phyloP scores from a whole-genome alignment of 2,888 invertebrate genomes.

The Xestoiulus laeticollis region DNA sequence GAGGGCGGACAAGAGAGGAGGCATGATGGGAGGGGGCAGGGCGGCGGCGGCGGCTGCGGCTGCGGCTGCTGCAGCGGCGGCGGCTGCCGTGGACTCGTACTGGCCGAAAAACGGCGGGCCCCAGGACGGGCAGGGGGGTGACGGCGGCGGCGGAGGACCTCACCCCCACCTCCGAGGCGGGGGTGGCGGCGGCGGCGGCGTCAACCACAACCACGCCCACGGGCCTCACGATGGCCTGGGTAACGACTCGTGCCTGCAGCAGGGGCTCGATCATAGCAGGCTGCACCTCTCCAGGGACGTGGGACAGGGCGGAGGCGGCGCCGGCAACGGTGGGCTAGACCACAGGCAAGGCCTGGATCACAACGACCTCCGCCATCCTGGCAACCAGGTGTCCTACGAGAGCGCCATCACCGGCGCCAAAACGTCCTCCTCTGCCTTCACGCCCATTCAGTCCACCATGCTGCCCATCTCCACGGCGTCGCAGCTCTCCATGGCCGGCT shows the following conservation, averaged over 20 bases:
- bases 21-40: constrained; percentile 50
- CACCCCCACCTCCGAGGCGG: constrained; percentile 41
- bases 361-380: constrained; percentile 59
- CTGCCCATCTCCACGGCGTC: constrained; percentile 59
- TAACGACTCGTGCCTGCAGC: constrained; percentile 55
- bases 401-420: constrained; percentile 55
- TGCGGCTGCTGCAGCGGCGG: constrained; percentile 62
- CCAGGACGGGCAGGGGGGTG: constrained; percentile 65
- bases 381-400: constrained; percentile 56
- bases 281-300: constrained; percentile 58
- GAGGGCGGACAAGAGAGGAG: constrained; percentile 80
- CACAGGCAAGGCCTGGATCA: constrained; percentile 55
- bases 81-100: constrained; percentile 64
- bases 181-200: constrained; percentile 51
- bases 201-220: constrained; percentile 44
- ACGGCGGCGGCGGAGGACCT: background rate
- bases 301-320: constrained; percentile 61
- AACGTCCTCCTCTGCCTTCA: constrained; percentile 75
- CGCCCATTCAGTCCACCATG: constrained; percentile 77
- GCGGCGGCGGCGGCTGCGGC: constrained; percentile 62
- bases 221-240: constrained; percentile 45
- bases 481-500: constrained; percentile 60
- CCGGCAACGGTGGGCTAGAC: constrained; percentile 58
- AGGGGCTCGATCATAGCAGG: constrained; percentile 51
- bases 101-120: constrained; percentile 73